phyloP scores from a whole-genome alignment of 2,888 invertebrate species.

The Lasioglossum morio region DNA sequence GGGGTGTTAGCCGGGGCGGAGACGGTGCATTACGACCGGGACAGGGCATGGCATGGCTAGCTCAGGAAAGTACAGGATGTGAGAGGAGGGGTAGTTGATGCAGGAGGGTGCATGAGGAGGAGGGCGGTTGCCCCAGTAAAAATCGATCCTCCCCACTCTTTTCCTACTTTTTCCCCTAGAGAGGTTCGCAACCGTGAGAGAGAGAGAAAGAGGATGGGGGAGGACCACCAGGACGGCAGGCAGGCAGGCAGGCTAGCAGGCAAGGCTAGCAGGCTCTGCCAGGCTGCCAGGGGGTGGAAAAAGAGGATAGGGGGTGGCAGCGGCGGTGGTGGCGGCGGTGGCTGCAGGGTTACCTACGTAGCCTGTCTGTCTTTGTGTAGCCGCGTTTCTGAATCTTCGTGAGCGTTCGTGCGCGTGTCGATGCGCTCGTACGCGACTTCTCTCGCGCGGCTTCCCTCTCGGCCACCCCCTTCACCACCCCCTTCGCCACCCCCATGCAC shows the following conservation, averaged over 20 bases:
- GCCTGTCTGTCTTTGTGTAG: slow-evolving; percentile 71
- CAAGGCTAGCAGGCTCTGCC: slow-evolving; percentile 24
- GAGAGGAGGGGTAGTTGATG: slow-evolving; percentile 78
- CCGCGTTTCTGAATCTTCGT: slow-evolving; percentile 70
- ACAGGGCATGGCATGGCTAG: slow-evolving; percentile 79
- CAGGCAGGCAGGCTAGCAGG: slow-evolving; percentile 43
- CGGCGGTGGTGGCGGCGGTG: slow-evolving; percentile 43
- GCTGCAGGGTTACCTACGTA: slow-evolving; percentile 75
- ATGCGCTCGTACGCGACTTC: slow-evolving; percentile 26
- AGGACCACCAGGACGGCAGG: slow-evolving; percentile 47
- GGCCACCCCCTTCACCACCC: not conserved
- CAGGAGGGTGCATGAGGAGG: slow-evolving; percentile 79
- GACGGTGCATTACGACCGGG: slow-evolving; percentile 78
- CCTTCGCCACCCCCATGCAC: slow-evolving; percentile 21
- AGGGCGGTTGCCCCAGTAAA: slow-evolving; percentile 85
- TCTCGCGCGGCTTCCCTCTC: slow-evolving; percentile 20
- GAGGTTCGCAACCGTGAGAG: slow-evolving; percentile 75
- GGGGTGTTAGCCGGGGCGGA: slow-evolving; percentile 77
- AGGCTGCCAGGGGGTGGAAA: slow-evolving; percentile 27
- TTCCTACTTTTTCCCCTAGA: slow-evolving; percentile 81
- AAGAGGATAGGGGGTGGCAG: not conserved
- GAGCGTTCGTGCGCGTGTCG: slow-evolving; percentile 37
- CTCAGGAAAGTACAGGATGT: slow-evolving; percentile 76
- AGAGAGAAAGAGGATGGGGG: slow-evolving; percentile 44
- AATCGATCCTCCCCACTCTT: slow-evolving; percentile 85